Evolutionary conservation across 92 coral and sea anemone genomes (phyloP).

Genomic region (Porites evermanni): DNA sequence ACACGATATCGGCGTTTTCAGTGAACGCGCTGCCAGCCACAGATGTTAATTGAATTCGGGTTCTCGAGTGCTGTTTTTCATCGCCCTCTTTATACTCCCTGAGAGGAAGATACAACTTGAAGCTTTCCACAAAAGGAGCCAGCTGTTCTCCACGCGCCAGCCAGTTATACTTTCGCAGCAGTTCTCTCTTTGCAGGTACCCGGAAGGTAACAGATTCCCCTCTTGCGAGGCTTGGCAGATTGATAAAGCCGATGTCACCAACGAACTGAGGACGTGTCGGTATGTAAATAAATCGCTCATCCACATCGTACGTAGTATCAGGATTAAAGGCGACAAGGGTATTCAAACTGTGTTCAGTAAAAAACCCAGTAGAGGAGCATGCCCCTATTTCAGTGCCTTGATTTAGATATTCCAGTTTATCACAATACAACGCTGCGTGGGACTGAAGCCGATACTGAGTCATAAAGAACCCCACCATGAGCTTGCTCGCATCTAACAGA

Average conservation of each 20-base stretch:
- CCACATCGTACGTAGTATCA: slow-evolving; percentile 21
- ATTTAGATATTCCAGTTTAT: slow-evolving; percentile 50
- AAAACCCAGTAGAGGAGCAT: slow-evolving; percentile 46
- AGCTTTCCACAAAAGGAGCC: slow-evolving; percentile 63
- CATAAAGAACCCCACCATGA: slow-evolving; percentile 69
- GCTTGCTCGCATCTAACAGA: slow-evolving; percentile 52
- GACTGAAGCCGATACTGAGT: slow-evolving; percentile 68
- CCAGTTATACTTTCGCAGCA: slow-evolving; percentile 68
- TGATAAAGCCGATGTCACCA: slow-evolving; percentile 57
- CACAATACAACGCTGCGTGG: slow-evolving; percentile 53
- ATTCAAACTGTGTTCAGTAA: slow-evolving; percentile 10
- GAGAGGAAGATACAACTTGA: slow-evolving; percentile 66
- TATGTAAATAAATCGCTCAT: slow-evolving; percentile 59
- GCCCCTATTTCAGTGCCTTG: slow-evolving; percentile 42
- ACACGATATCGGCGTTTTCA: slow-evolving; percentile 28
- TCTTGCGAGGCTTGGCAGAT: slow-evolving; percentile 48
- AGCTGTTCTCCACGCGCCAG: slow-evolving; percentile 31
- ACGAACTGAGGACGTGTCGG: slow-evolving; percentile 64
- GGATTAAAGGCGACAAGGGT: slow-evolving; percentile 37
- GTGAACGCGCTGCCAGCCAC: slow-evolving; percentile 46
- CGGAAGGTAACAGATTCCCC: slow-evolving; percentile 62
- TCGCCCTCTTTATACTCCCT: slow-evolving; percentile 34
- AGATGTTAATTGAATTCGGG: slow-evolving; percentile 39
- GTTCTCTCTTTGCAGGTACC: slow-evolving; percentile 41
- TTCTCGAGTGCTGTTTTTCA: slow-evolving; percentile 26